phyloP scores from a whole-genome alignment of 2,888 invertebrate species.

The Drosophila meridiana region DNA sequence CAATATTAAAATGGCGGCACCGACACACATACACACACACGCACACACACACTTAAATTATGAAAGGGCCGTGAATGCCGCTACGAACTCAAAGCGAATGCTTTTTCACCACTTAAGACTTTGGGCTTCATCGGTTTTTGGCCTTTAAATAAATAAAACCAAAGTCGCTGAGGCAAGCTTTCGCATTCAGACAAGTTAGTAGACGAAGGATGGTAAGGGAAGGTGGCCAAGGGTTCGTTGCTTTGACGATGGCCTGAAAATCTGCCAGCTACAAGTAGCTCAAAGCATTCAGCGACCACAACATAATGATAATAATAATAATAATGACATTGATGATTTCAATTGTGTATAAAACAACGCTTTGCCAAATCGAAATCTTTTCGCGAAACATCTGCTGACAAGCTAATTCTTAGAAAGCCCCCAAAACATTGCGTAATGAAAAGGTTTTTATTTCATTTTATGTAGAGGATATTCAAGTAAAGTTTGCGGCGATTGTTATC shows the following conservation, averaged over 20 bases:
- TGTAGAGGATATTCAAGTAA: not conserved
- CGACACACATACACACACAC: constrained; percentile 41
- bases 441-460: not conserved
- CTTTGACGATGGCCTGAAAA: constrained; percentile 18
- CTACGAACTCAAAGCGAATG: constrained; percentile 60
- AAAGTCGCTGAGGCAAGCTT: constrained; percentile 52
- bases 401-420: constrained; percentile 25
- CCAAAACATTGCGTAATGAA: not conserved
- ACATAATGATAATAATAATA: constrained; percentile 50
- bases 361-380: constrained; percentile 8
- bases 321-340: constrained; percentile 68
- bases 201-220: not conserved
- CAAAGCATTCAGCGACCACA: constrained; percentile 25
- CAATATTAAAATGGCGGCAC: constrained; percentile 51
- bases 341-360: constrained; percentile 41
- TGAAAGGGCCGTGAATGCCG: constrained; percentile 57
- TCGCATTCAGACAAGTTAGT: not conserved
- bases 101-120: constrained; percentile 71
- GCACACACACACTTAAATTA: constrained; percentile 61
- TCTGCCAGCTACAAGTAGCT: constrained; percentile 47
- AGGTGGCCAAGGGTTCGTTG: not conserved
- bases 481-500: not conserved
- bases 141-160: constrained; percentile 75
- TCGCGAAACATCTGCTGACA: constrained; percentile 1
- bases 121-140: constrained; percentile 77